These are phyloP conservation scores for Menidia beryllina DNA, from an alignment of 2,113 vertebrate species.

Conservation along the genomic window DNA sequence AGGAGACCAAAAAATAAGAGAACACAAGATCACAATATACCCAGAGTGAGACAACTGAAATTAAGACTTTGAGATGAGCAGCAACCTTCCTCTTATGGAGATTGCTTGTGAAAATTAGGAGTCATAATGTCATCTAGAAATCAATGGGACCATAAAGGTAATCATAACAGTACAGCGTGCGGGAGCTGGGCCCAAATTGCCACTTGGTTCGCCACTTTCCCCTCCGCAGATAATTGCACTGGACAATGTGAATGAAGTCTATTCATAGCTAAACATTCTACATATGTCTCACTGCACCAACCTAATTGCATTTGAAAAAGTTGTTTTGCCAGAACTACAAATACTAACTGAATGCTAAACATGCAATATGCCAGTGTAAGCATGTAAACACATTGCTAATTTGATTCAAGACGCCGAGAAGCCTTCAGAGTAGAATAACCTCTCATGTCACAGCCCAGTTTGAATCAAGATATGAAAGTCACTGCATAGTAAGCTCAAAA, in stretches of 20 bases:
- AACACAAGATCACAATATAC: constrained; percentile 17
- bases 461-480: constrained; percentile 70
- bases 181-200: constrained; percentile 68
- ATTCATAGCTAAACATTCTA: constrained; percentile 77
- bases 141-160: constrained; percentile 78
- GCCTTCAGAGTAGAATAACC: constrained; percentile 38
- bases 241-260: constrained; percentile 82
- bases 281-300: constrained; percentile 74
- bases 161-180: constrained; percentile 75
- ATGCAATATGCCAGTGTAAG: constrained; percentile 64
- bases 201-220: constrained; percentile 74
- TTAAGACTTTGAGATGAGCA: constrained; percentile 78
- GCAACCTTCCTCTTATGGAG: constrained; percentile 68
- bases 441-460: constrained; percentile 54
- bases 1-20: constrained; percentile 37
- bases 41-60: constrained; percentile 49
- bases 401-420: constrained; percentile 60
- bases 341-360: constrained; percentile 81
- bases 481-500: constrained; percentile 63
- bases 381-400: constrained; percentile 75
- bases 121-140: constrained; percentile 80
- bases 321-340: constrained; percentile 75
- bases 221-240: constrained; percentile 77
- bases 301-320: constrained; percentile 79
- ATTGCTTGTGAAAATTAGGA: constrained; percentile 80